phyloP scores from a whole-genome alignment of 2,113 vertebrate genomes.

The Anguilla japonica region DNA sequence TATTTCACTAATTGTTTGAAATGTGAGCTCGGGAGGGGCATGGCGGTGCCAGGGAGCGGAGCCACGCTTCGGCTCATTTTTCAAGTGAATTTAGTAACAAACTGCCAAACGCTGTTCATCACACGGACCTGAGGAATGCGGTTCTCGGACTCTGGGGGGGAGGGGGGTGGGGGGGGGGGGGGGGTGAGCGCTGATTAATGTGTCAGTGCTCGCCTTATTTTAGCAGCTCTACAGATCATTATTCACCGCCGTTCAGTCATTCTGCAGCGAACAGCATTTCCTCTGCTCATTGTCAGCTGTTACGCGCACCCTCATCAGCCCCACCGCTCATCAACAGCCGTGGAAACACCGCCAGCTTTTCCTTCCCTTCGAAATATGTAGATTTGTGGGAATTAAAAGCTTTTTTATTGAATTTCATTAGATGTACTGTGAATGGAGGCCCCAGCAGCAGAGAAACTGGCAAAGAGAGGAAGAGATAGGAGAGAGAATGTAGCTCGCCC shows the following conservation, averaged over 20 bases:
- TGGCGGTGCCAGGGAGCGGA: not conserved
- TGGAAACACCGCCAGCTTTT: not conserved
- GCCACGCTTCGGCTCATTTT: not conserved
- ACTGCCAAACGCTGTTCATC: not conserved
- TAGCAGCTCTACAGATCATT: not conserved
- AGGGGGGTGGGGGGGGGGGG: not conserved
- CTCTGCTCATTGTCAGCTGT: not conserved
- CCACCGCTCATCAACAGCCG: not conserved
- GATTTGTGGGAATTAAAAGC: too few species aligned
- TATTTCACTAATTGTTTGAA: slow-evolving; percentile 1
- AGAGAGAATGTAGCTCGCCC: not conserved
- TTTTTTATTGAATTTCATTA: too few species aligned
- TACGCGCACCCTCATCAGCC: not conserved
- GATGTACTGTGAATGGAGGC: too few species aligned
- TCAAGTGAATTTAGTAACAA: not conserved
- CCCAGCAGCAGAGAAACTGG: too few species aligned
- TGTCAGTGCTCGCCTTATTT: not conserved
- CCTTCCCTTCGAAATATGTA: too few species aligned
- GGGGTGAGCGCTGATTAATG: not conserved
- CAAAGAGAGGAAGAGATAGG: not conserved
- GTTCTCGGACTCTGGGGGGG: not conserved
- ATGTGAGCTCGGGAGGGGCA: not conserved
- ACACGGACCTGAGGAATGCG: not conserved
- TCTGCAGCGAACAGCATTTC: not conserved
- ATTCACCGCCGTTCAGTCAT: not conserved